A percentile compares a stretch with the other conserved stretches of the same genome.
Conservation (phyloP, 2,888 invertebrate species). For the Autographa pulchrina region DNA sequence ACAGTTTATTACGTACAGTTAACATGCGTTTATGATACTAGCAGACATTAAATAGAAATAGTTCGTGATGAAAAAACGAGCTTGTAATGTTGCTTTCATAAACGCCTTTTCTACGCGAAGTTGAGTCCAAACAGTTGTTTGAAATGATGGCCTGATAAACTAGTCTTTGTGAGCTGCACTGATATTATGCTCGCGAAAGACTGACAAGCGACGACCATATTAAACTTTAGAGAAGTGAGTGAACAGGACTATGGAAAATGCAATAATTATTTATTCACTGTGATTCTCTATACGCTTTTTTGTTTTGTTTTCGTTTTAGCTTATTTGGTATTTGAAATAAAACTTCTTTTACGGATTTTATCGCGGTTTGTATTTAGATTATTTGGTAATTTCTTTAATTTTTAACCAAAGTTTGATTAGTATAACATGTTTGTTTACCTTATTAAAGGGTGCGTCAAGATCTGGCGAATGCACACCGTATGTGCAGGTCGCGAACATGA, state of each 20-base stretch:
- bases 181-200: conserved; percentile 34
- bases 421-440: too few species aligned
- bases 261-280: too few species aligned
- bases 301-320: too few species aligned
- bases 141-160: conserved; percentile 53
- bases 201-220: conserved; percentile 39
- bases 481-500: too few species aligned
- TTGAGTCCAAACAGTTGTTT: conserved; percentile 35
- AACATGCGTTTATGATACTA: conserved; percentile 42
- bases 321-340: too few species aligned
- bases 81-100: conserved; percentile 46
- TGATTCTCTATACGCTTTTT: too few species aligned
- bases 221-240: conserved; percentile 18
- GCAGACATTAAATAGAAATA: conserved; percentile 36
- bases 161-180: conserved; percentile 45
- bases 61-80: conserved; percentile 46
- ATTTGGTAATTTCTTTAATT: too few species aligned
- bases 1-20: conserved; percentile 30
- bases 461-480: too few species aligned
- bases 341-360: too few species aligned
- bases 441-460: too few species aligned
- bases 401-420: too few species aligned
- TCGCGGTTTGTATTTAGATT: too few species aligned
- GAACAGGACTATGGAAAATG: not conserved
- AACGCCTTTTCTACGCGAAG: conserved; percentile 46